A percentile compares a stretch with the other conserved stretches of the same genome.
These are phyloP conservation scores for Oncorhynchus gorbuscha DNA, from an alignment of 2,113 vertebrate species.

Conservation along the genomic window DNA sequence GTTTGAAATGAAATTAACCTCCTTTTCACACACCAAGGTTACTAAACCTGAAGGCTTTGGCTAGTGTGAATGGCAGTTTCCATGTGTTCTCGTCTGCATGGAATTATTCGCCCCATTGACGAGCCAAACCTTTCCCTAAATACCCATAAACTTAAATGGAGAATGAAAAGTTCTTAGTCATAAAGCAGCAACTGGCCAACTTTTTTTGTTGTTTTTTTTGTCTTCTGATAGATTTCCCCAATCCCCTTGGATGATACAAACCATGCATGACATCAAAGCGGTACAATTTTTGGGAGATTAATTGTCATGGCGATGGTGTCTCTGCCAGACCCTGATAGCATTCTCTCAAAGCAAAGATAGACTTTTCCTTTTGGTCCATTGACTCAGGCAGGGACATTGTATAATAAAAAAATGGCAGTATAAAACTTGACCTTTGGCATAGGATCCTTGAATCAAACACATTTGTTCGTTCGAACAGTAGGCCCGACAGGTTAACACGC, in stretches of 20 bases:
- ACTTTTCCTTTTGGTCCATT: constrained; percentile 39
- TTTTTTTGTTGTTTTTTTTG: neutral
- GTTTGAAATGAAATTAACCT: neutral
- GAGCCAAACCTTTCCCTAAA: constrained; percentile 12
- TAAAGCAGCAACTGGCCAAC: neutral
- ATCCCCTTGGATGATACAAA: constrained; percentile 32
- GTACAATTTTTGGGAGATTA: constrained; percentile 45
- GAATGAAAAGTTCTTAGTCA: constrained; percentile 9
- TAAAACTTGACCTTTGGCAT: constrained; percentile 67
- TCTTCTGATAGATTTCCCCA: neutral
- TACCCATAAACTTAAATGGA: constrained; percentile 1
- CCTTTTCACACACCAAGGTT: neutral
- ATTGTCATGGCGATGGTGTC: constrained; percentile 33
- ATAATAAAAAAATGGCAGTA: constrained; percentile 36
- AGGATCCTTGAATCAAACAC: constrained; percentile 54
- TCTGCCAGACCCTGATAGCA: constrained; percentile 57
- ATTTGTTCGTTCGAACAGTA: constrained; percentile 26
- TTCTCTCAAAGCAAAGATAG: constrained; percentile 44
- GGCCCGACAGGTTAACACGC: constrained; percentile 33
- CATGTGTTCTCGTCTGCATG: neutral
- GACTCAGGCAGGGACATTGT: neutral
- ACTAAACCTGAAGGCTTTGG: neutral
- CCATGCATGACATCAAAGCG: constrained; percentile 38
- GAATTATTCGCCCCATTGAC: neutral
- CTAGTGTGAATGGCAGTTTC: constrained; percentile 1